Base-by-base conservation (phyloP, 2,888 invertebrate species). In the Oxyscelio sp. region DNA sequence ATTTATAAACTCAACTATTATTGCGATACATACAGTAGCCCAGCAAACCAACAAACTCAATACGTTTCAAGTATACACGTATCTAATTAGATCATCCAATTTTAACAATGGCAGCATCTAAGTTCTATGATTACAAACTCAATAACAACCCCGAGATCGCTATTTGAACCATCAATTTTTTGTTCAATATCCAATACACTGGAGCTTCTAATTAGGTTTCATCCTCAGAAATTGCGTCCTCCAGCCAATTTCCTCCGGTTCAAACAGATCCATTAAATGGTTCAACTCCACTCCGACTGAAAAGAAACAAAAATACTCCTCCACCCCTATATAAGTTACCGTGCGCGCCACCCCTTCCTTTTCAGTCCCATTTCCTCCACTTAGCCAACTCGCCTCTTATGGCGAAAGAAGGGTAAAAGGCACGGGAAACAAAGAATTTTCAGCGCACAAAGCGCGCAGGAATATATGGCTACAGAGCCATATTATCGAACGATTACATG, bases 401-500 rank as follows among this genome's bases (percentile, higher is more conserved):
- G 78, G 78, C 11, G 17, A 54, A 34, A 48, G 71, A 54, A 54
- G 75, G 75, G 59, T 77, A 40, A 77, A 66, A 77, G 6, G 27
- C 40, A 19, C n/a, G 13, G 34, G n/a, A 59, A 48, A 77, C 52
- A 77, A 77, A 59, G 66, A 75, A 48, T n/a, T 2, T 45, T 11
- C 38, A 38, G 38, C n/a, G 38, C n/a, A 6, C 27, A 6, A 27
- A 34, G 43, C 34, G 54, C 21, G 13, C 11, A 52, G n/a, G 50
- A 59, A 61, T 52, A 52, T 40, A 43, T 68, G 59, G 43, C 45
- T 38, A 27, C 66, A 48, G 6, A 56, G 34, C 21, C 17, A 11
- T 52, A 31, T 77, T 68, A 68, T 77, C 59, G 59, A 77, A 77
- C 77, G 59, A 66, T 58, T 58, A 65, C 58, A 34, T 27, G 61